Evolutionary conservation across 2,888 invertebrate species (phyloP).

Genomic region (Xestoiulus laeticollis): DNA sequence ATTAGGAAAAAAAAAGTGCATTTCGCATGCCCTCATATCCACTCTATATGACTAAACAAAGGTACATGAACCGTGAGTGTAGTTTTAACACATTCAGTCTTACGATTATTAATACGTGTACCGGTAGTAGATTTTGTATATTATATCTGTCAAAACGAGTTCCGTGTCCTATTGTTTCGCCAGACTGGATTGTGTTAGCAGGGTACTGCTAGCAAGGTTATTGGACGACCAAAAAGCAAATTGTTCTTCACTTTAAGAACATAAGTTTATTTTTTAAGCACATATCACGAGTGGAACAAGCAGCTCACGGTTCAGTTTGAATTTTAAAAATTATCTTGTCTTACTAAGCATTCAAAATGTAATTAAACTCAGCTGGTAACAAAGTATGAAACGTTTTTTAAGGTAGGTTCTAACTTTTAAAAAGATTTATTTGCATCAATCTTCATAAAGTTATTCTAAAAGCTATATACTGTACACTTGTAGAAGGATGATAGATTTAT

Average conservation of each 20-base stretch:
- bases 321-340: not conserved
- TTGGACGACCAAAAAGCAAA: slow-evolving; percentile 5
- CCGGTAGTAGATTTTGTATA: slow-evolving; percentile 26
- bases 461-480: not conserved
- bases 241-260: not conserved
- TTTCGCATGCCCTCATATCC: not conserved
- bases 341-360: not conserved
- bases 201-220: slow-evolving; percentile 26
- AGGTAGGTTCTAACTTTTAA: not conserved
- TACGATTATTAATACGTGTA: not conserved
- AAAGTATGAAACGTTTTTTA: not conserved
- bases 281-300: not conserved
- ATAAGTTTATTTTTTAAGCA: not conserved
- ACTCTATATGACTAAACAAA: not conserved
- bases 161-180: not conserved
- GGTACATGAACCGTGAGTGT: not conserved
- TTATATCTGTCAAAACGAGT: slow-evolving; percentile 17
- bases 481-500: not conserved
- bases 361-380: not conserved
- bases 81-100: not conserved
- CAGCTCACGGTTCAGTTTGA: not conserved
- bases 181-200: slow-evolving; percentile 10
- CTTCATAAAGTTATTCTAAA: not conserved
- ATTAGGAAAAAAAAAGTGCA: not conserved
- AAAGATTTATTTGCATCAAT: not conserved